Evolutionary conservation across 1,140 invertebrate species (phyloP).

Genomic region (Charaxes varanes): DNA sequence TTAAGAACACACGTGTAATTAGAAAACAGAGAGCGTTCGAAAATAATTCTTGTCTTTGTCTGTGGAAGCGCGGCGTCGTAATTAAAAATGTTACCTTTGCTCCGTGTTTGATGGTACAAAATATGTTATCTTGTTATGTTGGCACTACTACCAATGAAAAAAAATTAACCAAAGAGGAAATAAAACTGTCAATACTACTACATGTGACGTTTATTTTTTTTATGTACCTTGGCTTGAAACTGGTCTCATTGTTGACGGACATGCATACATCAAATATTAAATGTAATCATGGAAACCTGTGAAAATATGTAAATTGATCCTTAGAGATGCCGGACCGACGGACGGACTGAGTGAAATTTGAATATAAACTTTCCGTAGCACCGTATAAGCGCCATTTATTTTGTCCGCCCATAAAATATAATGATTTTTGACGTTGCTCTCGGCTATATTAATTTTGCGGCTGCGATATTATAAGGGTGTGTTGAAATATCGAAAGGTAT

Average conservation of each 20-base stretch:
- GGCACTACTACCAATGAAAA: conserved; percentile 5
- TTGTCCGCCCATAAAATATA: conserved; percentile 68
- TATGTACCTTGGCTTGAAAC: background rate
- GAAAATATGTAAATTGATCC: conserved; percentile 73
- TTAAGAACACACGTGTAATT: conserved; percentile 64
- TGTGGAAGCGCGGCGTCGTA: conserved; percentile 26
- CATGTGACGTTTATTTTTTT: no score
- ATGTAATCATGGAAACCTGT: conserved; percentile 60
- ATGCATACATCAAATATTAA: conserved; percentile 22
- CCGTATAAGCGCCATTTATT: conserved; percentile 69
- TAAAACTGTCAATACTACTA: no score
- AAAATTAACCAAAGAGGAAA: no score
- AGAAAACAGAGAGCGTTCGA: conserved; percentile 48
- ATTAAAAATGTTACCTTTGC: conserved; percentile 44
- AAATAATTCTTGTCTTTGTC: conserved; percentile 48
- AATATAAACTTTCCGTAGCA: conserved; percentile 66
- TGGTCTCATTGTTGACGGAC: conserved; percentile 3
- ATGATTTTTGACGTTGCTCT: conserved; percentile 68
- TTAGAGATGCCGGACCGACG: conserved; percentile 60
- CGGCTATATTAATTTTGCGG: conserved; percentile 62
- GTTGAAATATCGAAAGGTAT: conserved; percentile 47
- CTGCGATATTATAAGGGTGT: conserved; percentile 34
- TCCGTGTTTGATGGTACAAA: conserved; percentile 13
- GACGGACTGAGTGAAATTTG: conserved; percentile 61
- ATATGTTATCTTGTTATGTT: conserved; percentile 3